These are phyloP conservation scores for Thalpophila matura DNA, from an alignment of 2,888 invertebrate species.

Conservation along the genomic window DNA sequence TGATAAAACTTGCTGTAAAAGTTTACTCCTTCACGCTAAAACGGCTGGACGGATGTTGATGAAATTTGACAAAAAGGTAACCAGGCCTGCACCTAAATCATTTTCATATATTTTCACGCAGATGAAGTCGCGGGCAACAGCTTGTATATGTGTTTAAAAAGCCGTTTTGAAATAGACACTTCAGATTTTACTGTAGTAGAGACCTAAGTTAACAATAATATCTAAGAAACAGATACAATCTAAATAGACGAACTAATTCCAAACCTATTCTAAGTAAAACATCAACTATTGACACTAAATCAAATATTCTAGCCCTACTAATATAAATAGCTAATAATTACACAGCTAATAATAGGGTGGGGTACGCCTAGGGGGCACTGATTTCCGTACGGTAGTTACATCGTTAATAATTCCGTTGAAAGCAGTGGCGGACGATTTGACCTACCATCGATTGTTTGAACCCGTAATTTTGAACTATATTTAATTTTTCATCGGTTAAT, in stretches of 20 bases:
- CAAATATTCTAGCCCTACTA: constrained; percentile 7
- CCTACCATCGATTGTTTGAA: constrained; percentile 10
- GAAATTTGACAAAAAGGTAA: too few species aligned
- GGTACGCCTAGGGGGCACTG: constrained; percentile 2
- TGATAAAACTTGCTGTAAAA: too few species aligned
- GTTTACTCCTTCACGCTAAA: too few species aligned
- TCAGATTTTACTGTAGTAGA: too few species aligned
- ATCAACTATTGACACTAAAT: constrained; percentile 5
- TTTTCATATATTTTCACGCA: too few species aligned
- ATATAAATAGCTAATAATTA: constrained; percentile 22
- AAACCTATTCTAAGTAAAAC: background rate
- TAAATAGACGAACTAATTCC: background rate
- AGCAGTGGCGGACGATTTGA: constrained; percentile 17
- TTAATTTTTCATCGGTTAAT: constrained; percentile 18
- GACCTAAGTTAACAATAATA: too few species aligned
- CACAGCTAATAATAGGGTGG: constrained; percentile 24
- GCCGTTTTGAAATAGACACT: too few species aligned
- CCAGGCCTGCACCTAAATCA: too few species aligned
- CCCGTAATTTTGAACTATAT: constrained; percentile 23
- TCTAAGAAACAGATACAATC: background rate
- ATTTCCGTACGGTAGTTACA: constrained; percentile 22
- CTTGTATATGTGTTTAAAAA: too few species aligned
- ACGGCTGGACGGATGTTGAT: too few species aligned
- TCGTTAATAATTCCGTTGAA: constrained; percentile 46
- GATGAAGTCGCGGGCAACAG: too few species aligned